These are phyloP conservation scores for Berghia stephanieae DNA, from an alignment of 1,140 invertebrate species.

Conservation along the genomic window DNA sequence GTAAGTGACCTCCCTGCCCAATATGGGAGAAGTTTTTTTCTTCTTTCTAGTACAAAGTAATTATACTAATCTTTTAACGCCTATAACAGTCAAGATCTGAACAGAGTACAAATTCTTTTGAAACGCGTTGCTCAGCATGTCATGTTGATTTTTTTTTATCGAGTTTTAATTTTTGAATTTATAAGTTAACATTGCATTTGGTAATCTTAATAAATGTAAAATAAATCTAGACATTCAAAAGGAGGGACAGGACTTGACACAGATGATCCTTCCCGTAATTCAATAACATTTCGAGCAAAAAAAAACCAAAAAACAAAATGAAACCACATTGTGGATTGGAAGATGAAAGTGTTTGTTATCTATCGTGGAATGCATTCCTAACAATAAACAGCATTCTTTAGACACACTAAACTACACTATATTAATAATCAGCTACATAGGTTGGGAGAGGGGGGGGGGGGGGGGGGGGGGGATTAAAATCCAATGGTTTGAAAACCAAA, in stretches of 20 bases:
- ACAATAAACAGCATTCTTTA: background rate
- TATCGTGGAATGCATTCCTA: background rate
- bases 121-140: too few species aligned
- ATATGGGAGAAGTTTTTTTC: too few species aligned
- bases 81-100: too few species aligned
- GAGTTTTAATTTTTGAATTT: too few species aligned
- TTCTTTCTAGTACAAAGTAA: too few species aligned
- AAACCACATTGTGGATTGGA: too few species aligned
- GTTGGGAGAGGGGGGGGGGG: background rate
- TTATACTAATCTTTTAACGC: too few species aligned
- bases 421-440: background rate
- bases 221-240: background rate
- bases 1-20: too few species aligned
- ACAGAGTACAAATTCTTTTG: too few species aligned
- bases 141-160: too few species aligned
- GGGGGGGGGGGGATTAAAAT: background rate
- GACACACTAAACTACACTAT: background rate
- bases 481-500: background rate
- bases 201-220: background rate
- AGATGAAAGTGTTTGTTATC: background rate
- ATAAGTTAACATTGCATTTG: too few species aligned
- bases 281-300: background rate
- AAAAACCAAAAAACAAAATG: background rate
- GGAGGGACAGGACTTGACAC: background rate
- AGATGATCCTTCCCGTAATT: background rate